These are phyloP conservation scores for Chrosomus eos DNA, from an alignment of 2,797 vertebrate species.

Conservation along the genomic window DNA sequence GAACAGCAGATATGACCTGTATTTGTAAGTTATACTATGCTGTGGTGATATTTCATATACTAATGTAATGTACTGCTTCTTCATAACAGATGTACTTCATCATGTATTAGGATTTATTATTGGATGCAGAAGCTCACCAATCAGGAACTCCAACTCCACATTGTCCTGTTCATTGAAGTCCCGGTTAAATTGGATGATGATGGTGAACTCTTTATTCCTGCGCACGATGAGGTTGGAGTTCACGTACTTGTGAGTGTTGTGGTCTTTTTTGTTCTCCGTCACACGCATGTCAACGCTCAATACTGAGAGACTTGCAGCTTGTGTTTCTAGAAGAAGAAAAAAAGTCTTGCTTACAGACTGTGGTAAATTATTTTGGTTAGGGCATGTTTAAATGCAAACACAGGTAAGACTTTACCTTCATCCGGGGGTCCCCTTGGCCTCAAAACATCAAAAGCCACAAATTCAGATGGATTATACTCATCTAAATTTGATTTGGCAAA, in stretches of 20 bases:
- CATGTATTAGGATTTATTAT: background rate
- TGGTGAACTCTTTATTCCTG: slow-evolving; percentile 78
- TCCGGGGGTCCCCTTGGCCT: slow-evolving; percentile 58
- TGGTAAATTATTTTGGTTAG: background rate
- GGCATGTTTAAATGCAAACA: slow-evolving; percentile 17
- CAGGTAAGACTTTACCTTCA: slow-evolving; percentile 67
- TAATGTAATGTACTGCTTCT: background rate
- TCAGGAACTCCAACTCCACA: slow-evolving; percentile 86
- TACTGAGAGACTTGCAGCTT: slow-evolving; percentile 68
- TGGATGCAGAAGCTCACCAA: slow-evolving; percentile 78
- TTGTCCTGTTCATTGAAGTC: slow-evolving; percentile 69
- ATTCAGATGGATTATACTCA: background rate
- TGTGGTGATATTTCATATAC: background rate
- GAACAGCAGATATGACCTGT: background rate
- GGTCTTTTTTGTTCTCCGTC: slow-evolving; percentile 74
- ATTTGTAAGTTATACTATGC: no score
- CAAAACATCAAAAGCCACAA: slow-evolving; percentile 47
- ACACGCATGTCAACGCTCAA: slow-evolving; percentile 75
- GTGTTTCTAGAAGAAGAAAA: slow-evolving; percentile 57
- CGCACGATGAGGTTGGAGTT: slow-evolving; percentile 81
- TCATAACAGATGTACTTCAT: background rate
- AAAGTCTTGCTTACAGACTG: background rate
- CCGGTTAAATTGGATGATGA: slow-evolving; percentile 81
- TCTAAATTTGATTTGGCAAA: background rate
- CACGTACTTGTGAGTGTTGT: slow-evolving; percentile 78